Evolutionary conservation across 2,113 vertebrate genomes (phyloP).

Genomic region (Phyllostomus hastatus): DNA sequence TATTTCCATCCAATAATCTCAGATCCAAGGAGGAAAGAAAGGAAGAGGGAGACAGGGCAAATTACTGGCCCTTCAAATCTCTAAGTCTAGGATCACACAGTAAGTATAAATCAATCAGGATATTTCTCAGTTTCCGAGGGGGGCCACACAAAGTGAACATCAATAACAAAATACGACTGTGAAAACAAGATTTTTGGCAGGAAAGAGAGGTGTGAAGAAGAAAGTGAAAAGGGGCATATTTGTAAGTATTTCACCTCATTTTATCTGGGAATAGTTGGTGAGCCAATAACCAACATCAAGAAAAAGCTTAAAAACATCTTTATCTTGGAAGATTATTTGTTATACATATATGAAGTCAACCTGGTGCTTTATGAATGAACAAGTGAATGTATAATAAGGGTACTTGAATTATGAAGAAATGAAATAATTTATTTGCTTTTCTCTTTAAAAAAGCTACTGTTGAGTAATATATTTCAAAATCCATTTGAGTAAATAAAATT

Average conservation of each 20-base stretch:
- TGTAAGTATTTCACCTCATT: conserved; percentile 51
- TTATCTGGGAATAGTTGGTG: conserved; percentile 27
- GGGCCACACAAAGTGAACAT: conserved; percentile 58
- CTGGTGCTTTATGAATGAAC: neutral
- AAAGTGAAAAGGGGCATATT: conserved; percentile 66
- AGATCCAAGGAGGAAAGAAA: neutral
- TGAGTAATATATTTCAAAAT: conserved; percentile 45
- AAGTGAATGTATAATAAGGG: neutral
- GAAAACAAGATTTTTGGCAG: conserved; percentile 69
- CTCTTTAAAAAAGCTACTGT: neutral
- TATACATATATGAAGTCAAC: neutral
- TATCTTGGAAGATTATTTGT: conserved; percentile 51
- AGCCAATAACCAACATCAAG: conserved; percentile 51
- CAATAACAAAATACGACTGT: conserved; percentile 63
- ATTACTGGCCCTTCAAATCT: neutral
- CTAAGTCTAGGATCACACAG: neutral
- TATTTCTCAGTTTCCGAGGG: conserved; percentile 48
- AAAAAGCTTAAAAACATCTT: conserved; percentile 47
- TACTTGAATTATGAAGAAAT: conserved; percentile 43
- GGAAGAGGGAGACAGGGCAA: neutral
- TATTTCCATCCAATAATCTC: neutral
- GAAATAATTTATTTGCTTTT: conserved; percentile 30
- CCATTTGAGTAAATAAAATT: conserved; percentile 44
- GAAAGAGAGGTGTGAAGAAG: conserved; percentile 43
- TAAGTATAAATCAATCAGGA: conserved; percentile 50